Evolutionary conservation across 2,113 vertebrate genomes (phyloP).

Genomic region (Seriola quinqueradiata): DNA sequence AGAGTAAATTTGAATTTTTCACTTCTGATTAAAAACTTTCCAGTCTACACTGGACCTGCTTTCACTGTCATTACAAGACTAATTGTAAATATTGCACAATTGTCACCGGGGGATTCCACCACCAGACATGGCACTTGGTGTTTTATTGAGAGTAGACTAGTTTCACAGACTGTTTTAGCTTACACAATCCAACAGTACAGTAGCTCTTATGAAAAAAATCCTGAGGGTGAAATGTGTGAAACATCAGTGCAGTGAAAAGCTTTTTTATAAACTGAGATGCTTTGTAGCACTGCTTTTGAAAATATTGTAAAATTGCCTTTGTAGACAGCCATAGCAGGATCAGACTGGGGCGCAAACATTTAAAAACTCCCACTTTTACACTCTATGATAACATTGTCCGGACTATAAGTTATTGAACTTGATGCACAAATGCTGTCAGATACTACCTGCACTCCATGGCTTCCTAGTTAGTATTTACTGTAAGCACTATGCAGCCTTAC

Average conservation of each 20-base stretch:
- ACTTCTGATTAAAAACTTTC: background rate
- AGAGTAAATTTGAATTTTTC: background rate
- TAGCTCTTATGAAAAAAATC: slow-evolving; percentile 33
- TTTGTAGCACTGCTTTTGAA: slow-evolving; percentile 46
- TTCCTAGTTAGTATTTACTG: background rate
- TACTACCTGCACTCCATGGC: background rate
- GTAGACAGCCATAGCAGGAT: slow-evolving; percentile 1
- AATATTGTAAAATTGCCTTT: slow-evolving; percentile 26
- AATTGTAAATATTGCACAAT: slow-evolving; percentile 38
- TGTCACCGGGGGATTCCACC: slow-evolving; percentile 16
- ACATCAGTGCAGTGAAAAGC: slow-evolving; percentile 26
- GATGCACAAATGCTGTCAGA: background rate
- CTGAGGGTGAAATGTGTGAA: slow-evolving; percentile 24
- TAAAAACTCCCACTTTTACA: background rate
- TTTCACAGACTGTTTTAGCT: slow-evolving; percentile 13
- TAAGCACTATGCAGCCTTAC: background rate
- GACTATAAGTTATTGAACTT: background rate
- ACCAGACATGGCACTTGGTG: slow-evolving; percentile 7
- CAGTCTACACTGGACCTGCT: background rate
- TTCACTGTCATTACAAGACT: slow-evolving; percentile 2
- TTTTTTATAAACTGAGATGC: slow-evolving; percentile 24
- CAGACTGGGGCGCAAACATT: background rate
- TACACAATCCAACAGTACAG: slow-evolving; percentile 26
- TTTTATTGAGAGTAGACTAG: too few species aligned
- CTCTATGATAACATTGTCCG: background rate